Conservation (phyloP, 2,888 invertebrate genomes). For the Silvanus unidentatus region DNA sequence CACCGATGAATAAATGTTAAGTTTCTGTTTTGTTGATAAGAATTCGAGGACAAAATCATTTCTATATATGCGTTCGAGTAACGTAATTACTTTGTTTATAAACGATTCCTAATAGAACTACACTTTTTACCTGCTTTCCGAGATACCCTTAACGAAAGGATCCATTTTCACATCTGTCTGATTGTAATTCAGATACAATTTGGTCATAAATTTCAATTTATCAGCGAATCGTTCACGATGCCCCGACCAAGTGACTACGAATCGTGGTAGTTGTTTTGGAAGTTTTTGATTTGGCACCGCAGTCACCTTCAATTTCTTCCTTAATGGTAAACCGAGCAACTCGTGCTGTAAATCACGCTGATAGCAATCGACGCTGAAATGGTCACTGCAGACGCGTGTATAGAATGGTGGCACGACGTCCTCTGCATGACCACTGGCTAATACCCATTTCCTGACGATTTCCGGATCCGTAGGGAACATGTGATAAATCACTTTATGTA, state of each 20-base stretch:
- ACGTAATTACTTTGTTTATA: too few species aligned
- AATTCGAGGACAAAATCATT: too few species aligned
- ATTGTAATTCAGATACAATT: constrained; percentile 30
- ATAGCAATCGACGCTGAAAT: constrained; percentile 50
- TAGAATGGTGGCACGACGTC: constrained; percentile 20
- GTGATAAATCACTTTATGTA: constrained; percentile 48
- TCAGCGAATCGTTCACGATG: constrained; percentile 24
- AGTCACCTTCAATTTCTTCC: constrained; percentile 47
- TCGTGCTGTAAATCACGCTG: constrained; percentile 53
- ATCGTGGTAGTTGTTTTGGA: constrained; percentile 14
- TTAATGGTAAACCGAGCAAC: constrained; percentile 49
- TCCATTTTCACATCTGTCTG: neutral
- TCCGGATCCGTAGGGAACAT: constrained; percentile 49
- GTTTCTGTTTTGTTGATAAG: neutral
- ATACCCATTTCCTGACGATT: constrained; percentile 47
- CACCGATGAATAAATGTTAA: neutral
- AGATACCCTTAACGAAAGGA: neutral
- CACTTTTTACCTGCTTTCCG: too few species aligned
- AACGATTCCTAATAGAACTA: too few species aligned
- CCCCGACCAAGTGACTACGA: too few species aligned
- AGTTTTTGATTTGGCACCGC: constrained; percentile 44
- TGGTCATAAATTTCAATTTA: constrained; percentile 38
- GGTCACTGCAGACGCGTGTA: constrained; percentile 50
- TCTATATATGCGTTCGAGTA: too few species aligned
- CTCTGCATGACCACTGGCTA: constrained; percentile 42